Conservation (phyloP, 2,113 vertebrate species). For the Syngnathus scovelli region DNA sequence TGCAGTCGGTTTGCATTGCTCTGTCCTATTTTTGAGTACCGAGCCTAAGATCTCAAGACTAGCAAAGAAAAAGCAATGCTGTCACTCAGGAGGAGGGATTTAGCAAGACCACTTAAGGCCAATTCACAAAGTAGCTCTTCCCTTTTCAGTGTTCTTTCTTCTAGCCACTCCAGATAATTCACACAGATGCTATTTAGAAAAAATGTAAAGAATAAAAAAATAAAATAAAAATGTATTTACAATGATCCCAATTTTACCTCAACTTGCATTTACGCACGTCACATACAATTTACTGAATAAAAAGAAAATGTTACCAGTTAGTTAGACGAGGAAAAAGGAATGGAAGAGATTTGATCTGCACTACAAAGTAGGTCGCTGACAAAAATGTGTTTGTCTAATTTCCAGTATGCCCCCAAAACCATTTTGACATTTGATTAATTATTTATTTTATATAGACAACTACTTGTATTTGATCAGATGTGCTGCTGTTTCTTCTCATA, state of each 20-base stretch:
- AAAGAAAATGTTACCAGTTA: neutral
- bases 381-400: neutral
- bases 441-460: neutral
- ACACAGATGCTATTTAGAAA: neutral
- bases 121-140: conserved; percentile 10
- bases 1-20: conserved; percentile 4
- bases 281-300: neutral
- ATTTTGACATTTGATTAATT: neutral
- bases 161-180: neutral
- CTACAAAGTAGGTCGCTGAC: neutral
- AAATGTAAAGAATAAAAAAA: neutral
- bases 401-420: neutral
- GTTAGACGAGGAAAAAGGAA: neutral
- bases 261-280: neutral
- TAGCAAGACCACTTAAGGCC: conserved; percentile 14
- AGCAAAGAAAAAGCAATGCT: conserved; percentile 10
- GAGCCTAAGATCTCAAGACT: conserved; percentile 12
- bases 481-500: neutral
- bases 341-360: neutral
- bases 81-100: conserved; percentile 31
- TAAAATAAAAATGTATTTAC: neutral
- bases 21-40: conserved; percentile 4
- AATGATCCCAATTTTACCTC: neutral
- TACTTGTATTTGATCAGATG: neutral
- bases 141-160: conserved; percentile 1